Evolutionary conservation across 2,113 vertebrate species (phyloP).

Genomic region (Myxocyprinus asiaticus): DNA sequence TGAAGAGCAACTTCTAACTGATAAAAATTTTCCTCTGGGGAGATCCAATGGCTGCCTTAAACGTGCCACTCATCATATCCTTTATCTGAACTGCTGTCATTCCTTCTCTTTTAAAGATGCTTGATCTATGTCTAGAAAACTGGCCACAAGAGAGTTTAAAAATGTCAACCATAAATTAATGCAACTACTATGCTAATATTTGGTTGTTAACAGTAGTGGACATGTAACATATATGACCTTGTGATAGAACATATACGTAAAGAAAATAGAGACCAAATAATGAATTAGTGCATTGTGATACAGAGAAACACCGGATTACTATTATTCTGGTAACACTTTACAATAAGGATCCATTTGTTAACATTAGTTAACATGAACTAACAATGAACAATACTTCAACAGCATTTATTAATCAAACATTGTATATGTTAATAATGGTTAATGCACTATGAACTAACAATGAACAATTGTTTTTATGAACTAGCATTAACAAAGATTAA

Average conservation of each 20-base stretch:
- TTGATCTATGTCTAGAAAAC: conserved; percentile 1
- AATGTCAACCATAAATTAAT: background rate
- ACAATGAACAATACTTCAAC: no score
- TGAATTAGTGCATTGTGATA: no score
- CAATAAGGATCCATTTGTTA: no score
- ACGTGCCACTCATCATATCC: background rate
- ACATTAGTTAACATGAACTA: no score
- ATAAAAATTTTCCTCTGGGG: background rate
- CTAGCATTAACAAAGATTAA: no score
- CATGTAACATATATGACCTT: background rate
- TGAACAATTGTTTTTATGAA: no score
- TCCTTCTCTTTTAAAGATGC: background rate
- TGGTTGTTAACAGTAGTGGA: background rate
- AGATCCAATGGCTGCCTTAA: background rate
- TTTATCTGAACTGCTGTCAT: background rate
- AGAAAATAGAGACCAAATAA: background rate
- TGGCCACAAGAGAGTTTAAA: background rate
- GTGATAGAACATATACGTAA: background rate
- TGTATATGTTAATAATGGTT: no score
- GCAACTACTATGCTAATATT: background rate
- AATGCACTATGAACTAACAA: no score
- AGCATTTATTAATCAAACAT: no score
- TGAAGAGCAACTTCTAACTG: background rate
- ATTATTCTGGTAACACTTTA: no score
- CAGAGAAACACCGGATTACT: no score